A percentile compares a stretch with the other conserved stretches of the same genome.
These are phyloP conservation scores for Ganaspis brasiliensis DNA, from an alignment of 2,888 invertebrate species.

Conservation along the genomic window DNA sequence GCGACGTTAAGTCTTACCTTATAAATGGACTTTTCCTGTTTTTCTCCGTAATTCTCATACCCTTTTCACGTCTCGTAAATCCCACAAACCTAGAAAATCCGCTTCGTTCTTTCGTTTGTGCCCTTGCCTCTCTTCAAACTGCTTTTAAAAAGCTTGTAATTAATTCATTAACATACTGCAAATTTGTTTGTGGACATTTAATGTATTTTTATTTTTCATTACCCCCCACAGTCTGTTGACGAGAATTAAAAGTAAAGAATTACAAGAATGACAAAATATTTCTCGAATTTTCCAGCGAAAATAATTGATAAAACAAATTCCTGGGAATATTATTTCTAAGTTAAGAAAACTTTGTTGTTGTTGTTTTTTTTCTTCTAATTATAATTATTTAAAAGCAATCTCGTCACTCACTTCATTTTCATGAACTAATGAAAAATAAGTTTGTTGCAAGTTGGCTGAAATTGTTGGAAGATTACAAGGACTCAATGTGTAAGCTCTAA, in stretches of 20 bases:
- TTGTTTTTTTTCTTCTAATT: no score
- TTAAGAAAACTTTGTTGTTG: no score
- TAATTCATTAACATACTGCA: no score
- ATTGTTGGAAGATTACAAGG: constrained; percentile 14
- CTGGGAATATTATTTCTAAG: no score
- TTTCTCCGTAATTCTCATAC: constrained; percentile 36
- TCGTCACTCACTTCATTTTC: not conserved
- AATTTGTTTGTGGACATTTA: no score
- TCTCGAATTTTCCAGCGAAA: no score
- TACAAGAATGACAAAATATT: no score
- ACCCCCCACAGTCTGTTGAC: no score
- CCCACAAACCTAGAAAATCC: constrained; percentile 59
- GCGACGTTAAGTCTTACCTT: constrained; percentile 53
- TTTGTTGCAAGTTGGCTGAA: constrained; percentile 5
- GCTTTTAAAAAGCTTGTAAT: not conserved
- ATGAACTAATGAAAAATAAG: not conserved
- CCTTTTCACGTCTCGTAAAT: constrained; percentile 57
- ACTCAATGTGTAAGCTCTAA: constrained; percentile 5
- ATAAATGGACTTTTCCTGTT: constrained; percentile 62
- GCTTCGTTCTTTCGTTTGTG: constrained; percentile 44
- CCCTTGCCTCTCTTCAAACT: not conserved
- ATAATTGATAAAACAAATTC: no score
- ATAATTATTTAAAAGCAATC: no score
- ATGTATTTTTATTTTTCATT: no score
- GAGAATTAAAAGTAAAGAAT: no score